phyloP scores from a whole-genome alignment of 2,797 vertebrate species.

The Columba guinea region DNA sequence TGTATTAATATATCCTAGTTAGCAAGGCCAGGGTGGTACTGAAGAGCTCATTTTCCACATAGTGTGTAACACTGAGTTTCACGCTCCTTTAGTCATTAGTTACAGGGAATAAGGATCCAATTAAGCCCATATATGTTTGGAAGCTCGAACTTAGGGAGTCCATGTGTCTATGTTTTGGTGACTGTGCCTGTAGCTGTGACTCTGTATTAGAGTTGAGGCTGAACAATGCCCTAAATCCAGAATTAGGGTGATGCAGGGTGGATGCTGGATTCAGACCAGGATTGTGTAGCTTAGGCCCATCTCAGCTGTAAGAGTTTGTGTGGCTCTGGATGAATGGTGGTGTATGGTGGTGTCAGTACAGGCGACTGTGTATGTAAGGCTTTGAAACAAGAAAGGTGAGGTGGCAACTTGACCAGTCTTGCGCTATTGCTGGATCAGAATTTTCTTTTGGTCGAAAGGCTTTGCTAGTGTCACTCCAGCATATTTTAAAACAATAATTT shows the following conservation, averaged over 20 bases:
- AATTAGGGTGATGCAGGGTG: background rate
- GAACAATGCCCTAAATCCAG: background rate
- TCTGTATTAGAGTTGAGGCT: background rate
- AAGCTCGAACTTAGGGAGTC: slow-evolving; percentile 5
- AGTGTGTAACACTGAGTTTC: background rate
- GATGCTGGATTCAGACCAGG: background rate
- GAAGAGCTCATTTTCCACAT: slow-evolving; percentile 2
- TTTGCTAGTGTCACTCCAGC: slow-evolving; percentile 2
- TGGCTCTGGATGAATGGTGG: background rate
- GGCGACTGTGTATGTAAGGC: background rate
- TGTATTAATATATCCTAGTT: background rate
- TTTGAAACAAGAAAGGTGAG: background rate
- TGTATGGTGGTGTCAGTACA: background rate
- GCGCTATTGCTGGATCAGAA: background rate
- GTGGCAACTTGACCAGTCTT: background rate
- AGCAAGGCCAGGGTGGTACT: background rate
- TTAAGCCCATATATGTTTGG: slow-evolving; percentile 15
- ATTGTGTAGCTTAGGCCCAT: background rate
- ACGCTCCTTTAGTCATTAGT: slow-evolving; percentile 41
- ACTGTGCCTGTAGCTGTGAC: background rate
- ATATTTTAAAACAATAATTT: slow-evolving; percentile 45
- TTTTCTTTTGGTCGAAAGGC: slow-evolving; percentile 28
- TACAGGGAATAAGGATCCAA: slow-evolving; percentile 44
- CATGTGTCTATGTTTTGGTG: background rate
- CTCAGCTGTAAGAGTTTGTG: background rate